Evolutionary conservation across 1,140 invertebrate genomes (phyloP).

Genomic region (Whitmania pigra): DNA sequence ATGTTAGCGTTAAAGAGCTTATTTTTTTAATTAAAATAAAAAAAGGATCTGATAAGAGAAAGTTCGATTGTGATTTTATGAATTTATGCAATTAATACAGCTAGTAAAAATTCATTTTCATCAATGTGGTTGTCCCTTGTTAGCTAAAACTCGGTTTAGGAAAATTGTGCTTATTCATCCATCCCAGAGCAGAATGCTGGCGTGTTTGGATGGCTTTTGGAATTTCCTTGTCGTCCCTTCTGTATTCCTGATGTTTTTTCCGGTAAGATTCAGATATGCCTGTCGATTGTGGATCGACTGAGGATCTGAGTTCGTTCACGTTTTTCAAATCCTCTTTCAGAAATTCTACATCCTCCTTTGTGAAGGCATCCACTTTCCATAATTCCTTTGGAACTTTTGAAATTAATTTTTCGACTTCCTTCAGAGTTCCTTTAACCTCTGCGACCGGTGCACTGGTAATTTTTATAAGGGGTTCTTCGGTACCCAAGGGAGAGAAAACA

Average conservation of each 20-base stretch:
- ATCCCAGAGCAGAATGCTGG: constrained; percentile 2
- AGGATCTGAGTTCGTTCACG: neutral
- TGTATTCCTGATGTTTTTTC: neutral
- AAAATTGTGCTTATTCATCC: neutral
- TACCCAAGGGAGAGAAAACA: neutral
- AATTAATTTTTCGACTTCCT: neutral
- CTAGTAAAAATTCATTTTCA: no score
- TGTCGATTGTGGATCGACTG: neutral
- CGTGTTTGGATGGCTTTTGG: neutral
- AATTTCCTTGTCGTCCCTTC: neutral
- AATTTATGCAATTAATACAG: no score
- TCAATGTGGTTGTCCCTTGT: no score
- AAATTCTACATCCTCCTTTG: constrained; percentile 4
- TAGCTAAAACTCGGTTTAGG: no score
- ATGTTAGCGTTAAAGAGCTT: no score
- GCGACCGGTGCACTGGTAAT: neutral
- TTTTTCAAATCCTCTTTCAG: neutral
- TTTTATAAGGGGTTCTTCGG: neutral
- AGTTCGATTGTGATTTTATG: no score
- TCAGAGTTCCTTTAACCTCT: neutral
- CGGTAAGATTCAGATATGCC: neutral
- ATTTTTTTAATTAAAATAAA: no score
- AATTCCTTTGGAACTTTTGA: no score
- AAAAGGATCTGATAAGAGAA: no score
- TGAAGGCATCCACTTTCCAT: neutral